phyloP scores from a whole-genome alignment of 2,888 invertebrate species.

The Phaedon cochleariae region DNA sequence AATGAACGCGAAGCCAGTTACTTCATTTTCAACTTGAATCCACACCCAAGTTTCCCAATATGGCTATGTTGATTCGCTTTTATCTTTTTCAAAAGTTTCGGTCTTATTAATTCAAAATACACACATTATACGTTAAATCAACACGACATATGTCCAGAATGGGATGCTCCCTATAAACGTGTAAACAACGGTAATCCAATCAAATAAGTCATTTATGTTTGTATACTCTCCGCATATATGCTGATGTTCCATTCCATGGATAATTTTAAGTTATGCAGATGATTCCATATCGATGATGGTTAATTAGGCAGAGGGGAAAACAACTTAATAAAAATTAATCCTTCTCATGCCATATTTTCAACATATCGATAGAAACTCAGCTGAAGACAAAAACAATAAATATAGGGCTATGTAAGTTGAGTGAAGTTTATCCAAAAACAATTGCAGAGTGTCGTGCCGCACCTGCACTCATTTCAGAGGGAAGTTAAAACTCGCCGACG shows the following conservation, averaged over 20 bases:
- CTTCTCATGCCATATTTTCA: too few species aligned
- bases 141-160: conserved; percentile 14
- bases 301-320: too few species aligned
- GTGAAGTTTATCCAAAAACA: too few species aligned
- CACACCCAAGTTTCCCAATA: conserved; percentile 2
- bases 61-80: conserved; percentile 4
- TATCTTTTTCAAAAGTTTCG: not conserved
- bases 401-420: too few species aligned
- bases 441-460: too few species aligned
- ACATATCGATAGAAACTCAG: too few species aligned
- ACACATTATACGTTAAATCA: conserved; percentile 11
- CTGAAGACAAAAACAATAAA: too few species aligned
- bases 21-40: too few species aligned
- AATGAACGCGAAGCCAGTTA: too few species aligned
- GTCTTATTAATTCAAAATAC: conserved; percentile 5
- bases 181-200: conserved; percentile 38
- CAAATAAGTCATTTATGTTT: conserved; percentile 34
- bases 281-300: not conserved
- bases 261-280: conserved; percentile 20
- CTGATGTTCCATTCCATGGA: conserved; percentile 30
- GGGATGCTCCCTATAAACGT: conserved; percentile 18
- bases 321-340: too few species aligned
- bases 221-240: conserved; percentile 27
- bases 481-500: too few species aligned
- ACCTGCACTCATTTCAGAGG: too few species aligned